Conservation (phyloP, 2,888 invertebrate genomes). For the Drosophila histrio region DNA sequence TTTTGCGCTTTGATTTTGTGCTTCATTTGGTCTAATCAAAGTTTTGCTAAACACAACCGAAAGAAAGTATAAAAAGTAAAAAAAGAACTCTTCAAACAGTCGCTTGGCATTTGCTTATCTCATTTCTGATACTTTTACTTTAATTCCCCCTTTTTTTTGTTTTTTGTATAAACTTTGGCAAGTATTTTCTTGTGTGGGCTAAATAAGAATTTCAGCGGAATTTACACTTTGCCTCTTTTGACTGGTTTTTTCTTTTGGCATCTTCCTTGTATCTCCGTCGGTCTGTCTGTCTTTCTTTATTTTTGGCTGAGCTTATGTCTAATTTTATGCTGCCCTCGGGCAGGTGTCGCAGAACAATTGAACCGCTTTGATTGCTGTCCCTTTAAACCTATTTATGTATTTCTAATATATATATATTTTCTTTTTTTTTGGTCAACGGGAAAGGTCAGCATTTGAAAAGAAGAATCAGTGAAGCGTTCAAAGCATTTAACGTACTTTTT, state of each 20-base stretch:
- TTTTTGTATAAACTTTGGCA: conserved; percentile 51
- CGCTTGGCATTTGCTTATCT: conserved; percentile 39
- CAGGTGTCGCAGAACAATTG: conserved; percentile 68
- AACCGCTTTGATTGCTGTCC: conserved; percentile 63
- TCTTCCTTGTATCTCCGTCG: conserved; percentile 11
- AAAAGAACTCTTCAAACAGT: conserved; percentile 31
- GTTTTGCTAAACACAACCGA: conserved; percentile 42
- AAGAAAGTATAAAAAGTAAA: too few species aligned
- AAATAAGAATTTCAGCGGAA: conserved; percentile 64
- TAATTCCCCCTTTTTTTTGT: conserved; percentile 16
- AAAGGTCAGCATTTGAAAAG: conserved; percentile 11
- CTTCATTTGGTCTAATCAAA: conserved; percentile 78
- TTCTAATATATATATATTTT: conserved; percentile 39
- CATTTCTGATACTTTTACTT: conserved; percentile 42
- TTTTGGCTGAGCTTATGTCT: conserved; percentile 45
- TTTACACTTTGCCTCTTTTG: conserved; percentile 53
- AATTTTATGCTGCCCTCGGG: conserved; percentile 46
- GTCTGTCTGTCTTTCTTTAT: conserved; percentile 30
- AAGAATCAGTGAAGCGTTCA: conserved; percentile 48
- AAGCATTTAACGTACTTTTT: conserved; percentile 74
- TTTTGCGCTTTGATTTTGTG: conserved; percentile 72
- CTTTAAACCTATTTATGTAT: conserved; percentile 35
- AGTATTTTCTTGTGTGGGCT: conserved; percentile 52
- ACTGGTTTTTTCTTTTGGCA: not conserved
- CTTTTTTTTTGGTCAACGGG: not conserved